Conservation (phyloP, 2,797 vertebrate genomes). For the Gephyroberyx darwinii region DNA sequence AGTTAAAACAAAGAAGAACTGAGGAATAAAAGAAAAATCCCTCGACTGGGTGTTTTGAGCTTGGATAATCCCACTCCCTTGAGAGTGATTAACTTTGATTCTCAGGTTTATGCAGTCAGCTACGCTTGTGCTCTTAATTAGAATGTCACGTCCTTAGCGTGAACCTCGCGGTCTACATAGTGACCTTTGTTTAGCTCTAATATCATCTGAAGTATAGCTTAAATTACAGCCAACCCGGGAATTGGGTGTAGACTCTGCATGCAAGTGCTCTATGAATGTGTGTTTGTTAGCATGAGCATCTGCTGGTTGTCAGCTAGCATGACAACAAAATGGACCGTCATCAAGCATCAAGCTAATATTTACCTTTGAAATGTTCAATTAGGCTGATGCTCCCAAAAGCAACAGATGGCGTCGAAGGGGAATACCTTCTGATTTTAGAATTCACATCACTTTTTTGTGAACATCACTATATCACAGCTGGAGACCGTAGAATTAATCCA, state of each 20-base stretch:
- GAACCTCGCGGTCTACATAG: conserved; percentile 56
- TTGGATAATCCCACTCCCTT: conserved; percentile 68
- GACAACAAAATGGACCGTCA: not conserved
- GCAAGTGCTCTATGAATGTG: not conserved
- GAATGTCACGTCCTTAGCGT: conserved; percentile 69
- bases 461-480: not conserved
- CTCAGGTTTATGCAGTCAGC: conserved; percentile 66
- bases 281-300: too few relatives aligned
- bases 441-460: conserved; percentile 8
- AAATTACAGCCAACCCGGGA: conserved; percentile 33
- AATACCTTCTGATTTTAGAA: not conserved
- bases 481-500: not conserved
- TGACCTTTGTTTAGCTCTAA: conserved; percentile 67
- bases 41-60: conserved; percentile 65
- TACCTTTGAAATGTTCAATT: too few relatives aligned
- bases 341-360: not conserved
- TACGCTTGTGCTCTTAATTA: conserved; percentile 73
- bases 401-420: not conserved
- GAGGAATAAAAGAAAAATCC: conserved; percentile 24
- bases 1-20: conserved; percentile 46
- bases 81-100: conserved; percentile 77
- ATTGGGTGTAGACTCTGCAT: not conserved
- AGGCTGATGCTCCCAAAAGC: not conserved
- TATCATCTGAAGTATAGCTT: conserved; percentile 38
- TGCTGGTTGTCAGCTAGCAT: not conserved